phyloP scores from a whole-genome alignment of 2,113 vertebrate genomes.

The Egretta garzetta region DNA sequence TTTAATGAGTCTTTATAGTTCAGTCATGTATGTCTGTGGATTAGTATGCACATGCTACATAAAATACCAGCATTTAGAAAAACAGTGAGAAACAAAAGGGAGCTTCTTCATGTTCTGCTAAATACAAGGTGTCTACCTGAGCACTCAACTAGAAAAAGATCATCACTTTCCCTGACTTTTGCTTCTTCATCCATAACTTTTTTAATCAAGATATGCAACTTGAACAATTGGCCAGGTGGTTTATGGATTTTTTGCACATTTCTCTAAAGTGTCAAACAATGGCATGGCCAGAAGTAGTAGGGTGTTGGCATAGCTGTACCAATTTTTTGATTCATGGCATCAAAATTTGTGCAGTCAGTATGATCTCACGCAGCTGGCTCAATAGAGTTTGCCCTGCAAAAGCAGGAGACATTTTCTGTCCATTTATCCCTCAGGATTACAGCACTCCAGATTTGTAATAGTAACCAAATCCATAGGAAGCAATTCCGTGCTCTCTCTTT shows the following conservation, averaged over 20 bases:
- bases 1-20: constrained; percentile 56
- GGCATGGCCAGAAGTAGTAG: neutral
- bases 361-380: neutral
- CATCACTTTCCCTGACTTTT: constrained; percentile 18
- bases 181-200: constrained; percentile 10
- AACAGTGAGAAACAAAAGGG: constrained; percentile 18
- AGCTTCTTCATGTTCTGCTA: neutral
- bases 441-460: neutral
- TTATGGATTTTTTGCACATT: constrained; percentile 8
- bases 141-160: neutral
- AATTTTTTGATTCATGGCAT: neutral
- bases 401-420: neutral
- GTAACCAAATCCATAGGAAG: neutral
- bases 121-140: neutral
- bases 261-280: neutral
- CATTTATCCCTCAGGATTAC: neutral
- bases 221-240: neutral
- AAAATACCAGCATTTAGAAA: constrained; percentile 44
- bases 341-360: neutral
- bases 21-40: neutral
- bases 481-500: neutral
- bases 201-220: neutral
- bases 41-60: neutral
- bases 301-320: neutral
- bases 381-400: neutral